Evolutionary conservation across 2,797 vertebrate species (phyloP), one percentile per base, ranked within the genome.

Genomic region (Bradypus variegatus): DNA sequence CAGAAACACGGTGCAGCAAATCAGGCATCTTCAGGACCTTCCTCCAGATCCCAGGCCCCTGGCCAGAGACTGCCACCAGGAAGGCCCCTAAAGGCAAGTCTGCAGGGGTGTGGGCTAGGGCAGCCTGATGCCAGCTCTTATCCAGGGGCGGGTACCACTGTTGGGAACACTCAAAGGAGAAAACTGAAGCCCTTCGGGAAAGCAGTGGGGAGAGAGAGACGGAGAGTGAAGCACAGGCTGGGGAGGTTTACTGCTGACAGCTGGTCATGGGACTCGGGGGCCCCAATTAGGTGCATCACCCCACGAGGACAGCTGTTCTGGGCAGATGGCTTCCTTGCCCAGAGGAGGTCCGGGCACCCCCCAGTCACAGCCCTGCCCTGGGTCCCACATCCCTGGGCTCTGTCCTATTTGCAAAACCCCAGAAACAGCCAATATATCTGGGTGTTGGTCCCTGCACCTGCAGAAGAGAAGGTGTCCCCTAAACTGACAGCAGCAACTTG

Each of bases 221-320:
- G 29, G 50, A 33, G 27, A 38, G 77, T 75, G 15, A 36, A 4
- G 31, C 6, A 1, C n/a, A 27, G 3, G n/a, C 13, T 18, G 14
- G 18, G 10, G 29, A 21, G 31, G 8, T 33, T 19, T 38, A 7
- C 50, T 1, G 6, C 36, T 33, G 45, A n/a, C 15, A 12, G 50
- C 77, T 19, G 3, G 9, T 27, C 1, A 13, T 0, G 0, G 58
- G 48, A 50, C 65, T 3, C 0, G 3, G 21, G n/a, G 41, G 62
- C 33, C 55, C 85, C 38, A 16, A 9, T 50, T 16, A 41, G 86
- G 31, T 19, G 2, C 4, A 1, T 27, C 33, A 6, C 31, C 1
- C 13, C 65, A 6, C 73, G 25, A 2, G 36, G 48, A 11, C 36
- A n/a, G 81, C 88, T 60, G 1, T 16, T 41, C 29, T 11, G 1